Conservation (phyloP, 2,888 invertebrate genomes). For the Hoplodrina blanda region DNA sequence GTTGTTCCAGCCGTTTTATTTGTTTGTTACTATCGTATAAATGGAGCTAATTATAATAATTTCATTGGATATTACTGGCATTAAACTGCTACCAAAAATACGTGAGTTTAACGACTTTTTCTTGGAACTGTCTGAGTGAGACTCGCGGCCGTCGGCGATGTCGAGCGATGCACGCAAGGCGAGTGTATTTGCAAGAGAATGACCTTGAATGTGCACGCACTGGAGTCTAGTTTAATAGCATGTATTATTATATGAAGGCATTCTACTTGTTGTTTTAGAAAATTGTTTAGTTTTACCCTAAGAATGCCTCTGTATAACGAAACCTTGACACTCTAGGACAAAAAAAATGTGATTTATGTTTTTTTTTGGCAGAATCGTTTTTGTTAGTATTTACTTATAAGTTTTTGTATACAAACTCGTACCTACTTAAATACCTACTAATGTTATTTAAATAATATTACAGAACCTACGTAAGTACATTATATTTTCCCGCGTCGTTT, state of each 20-base stretch:
- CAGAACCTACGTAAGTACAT: constrained; percentile 27
- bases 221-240: constrained; percentile 44
- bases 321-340: neutral
- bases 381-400: too few species aligned
- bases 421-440: neutral
- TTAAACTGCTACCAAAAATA: constrained; percentile 91
- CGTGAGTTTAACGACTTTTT: constrained; percentile 90
- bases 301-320: neutral
- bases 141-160: constrained; percentile 78
- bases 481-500: constrained; percentile 53
- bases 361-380: neutral
- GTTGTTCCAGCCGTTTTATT: constrained; percentile 87
- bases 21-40: constrained; percentile 90
- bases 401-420: too few species aligned
- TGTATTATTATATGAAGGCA: constrained; percentile 33
- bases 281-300: neutral
- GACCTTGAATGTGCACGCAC: constrained; percentile 79
- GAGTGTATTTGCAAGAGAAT: constrained; percentile 77
- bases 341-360: neutral
- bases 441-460: constrained; percentile 17
- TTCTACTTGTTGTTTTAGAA: constrained; percentile 3
- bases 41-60: constrained; percentile 90
- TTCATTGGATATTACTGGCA: constrained; percentile 89
- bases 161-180: constrained; percentile 76
- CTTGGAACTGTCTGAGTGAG: constrained; percentile 85